These are phyloP conservation scores for Hirundichthys speculiger DNA, from an alignment of 2,113 vertebrate genomes.

Conservation along the genomic window DNA sequence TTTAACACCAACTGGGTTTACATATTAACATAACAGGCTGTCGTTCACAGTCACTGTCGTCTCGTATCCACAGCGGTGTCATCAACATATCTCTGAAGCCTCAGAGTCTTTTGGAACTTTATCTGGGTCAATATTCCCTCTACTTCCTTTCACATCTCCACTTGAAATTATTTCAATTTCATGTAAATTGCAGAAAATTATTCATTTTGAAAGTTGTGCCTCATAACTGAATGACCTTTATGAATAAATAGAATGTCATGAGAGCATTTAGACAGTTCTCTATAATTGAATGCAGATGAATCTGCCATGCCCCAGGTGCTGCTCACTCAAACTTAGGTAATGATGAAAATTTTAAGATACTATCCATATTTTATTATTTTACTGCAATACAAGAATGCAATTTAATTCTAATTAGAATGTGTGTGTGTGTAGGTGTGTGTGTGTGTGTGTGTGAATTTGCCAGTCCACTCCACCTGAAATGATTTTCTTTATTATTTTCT, in stretches of 20 bases:
- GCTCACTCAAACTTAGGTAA: slow-evolving; percentile 32
- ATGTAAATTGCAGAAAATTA: slow-evolving; percentile 36
- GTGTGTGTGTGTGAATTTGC: slow-evolving; percentile 1
- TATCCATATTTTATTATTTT: slow-evolving; percentile 5
- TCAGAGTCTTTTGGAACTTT: not conserved
- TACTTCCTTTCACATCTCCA: slow-evolving; percentile 12
- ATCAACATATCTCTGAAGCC: slow-evolving; percentile 1
- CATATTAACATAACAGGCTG: slow-evolving; percentile 14
- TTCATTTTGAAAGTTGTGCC: slow-evolving; percentile 28
- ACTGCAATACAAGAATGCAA: no score
- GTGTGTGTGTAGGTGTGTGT: not conserved
- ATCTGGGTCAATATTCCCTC: not conserved
- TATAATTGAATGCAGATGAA: slow-evolving; percentile 46
- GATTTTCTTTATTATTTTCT: slow-evolving; percentile 43
- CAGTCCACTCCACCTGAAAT: slow-evolving; percentile 2
- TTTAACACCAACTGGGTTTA: slow-evolving; percentile 14
- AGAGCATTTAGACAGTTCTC: slow-evolving; percentile 34
- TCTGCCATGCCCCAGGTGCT: slow-evolving; percentile 30
- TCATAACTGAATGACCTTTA: slow-evolving; percentile 37
- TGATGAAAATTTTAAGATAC: slow-evolving; percentile 31
- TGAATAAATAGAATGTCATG: slow-evolving; percentile 47
- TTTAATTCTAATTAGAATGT: slow-evolving; percentile 6
- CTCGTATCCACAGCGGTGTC: not conserved
- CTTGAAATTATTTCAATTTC: slow-evolving; percentile 26
- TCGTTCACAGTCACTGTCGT: not conserved